Conservation (phyloP, 2,113 vertebrate species). For the Merops nubicus region DNA sequence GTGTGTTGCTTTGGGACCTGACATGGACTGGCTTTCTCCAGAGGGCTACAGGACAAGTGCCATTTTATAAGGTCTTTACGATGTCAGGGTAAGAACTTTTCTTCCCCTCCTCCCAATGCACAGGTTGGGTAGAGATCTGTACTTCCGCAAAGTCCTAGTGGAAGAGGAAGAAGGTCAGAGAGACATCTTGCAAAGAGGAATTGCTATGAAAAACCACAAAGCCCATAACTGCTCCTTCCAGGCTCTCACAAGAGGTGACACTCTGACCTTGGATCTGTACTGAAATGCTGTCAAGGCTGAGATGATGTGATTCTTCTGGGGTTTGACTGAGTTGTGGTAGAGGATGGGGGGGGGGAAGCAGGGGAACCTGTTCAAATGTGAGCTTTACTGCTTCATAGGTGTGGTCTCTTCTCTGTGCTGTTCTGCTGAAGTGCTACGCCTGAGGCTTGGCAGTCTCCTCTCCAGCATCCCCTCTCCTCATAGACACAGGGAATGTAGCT, state of each 20-base stretch:
- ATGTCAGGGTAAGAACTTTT: neutral
- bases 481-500: neutral
- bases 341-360: neutral
- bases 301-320: neutral
- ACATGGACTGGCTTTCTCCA: neutral
- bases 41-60: neutral
- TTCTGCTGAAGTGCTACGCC: neutral
- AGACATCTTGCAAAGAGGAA: neutral
- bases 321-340: neutral
- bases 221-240: neutral
- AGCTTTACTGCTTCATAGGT: neutral
- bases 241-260: neutral
- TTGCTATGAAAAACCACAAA: neutral
- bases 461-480: neutral
- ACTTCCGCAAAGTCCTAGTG: neutral
- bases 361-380: neutral
- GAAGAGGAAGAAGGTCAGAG: neutral
- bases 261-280: neutral
- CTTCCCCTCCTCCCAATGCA: rapidly evolving
- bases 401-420: neutral
- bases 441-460: neutral
- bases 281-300: neutral
- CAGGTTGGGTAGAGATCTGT: neutral
- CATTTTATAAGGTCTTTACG: neutral
- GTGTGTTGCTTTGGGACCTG: neutral